Base-by-base conservation (phyloP, 2,888 invertebrate species). In the Muscina levida region DNA sequence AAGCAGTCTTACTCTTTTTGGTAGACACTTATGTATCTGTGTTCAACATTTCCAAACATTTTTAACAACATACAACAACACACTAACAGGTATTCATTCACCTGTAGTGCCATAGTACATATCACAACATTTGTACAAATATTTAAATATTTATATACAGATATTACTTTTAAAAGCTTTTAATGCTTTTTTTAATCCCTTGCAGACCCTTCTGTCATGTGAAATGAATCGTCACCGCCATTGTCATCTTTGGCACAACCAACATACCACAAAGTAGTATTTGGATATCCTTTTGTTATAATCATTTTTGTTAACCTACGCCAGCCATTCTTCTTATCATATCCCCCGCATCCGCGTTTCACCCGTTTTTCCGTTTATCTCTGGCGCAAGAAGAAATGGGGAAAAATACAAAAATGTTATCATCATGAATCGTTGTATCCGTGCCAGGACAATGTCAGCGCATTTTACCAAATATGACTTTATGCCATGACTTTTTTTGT, bases 381-480 rank as follows among this genome's bases (percentile, higher is more conserved):
- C 4, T 8, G 31, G 8, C 31, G 31, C 3, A 31, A 31, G 8
- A 31, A 31, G 31, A 8, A 8, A 8, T 31, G 4, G 31, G 8
- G 8, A 31, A 31, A 31, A 31, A 31, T 8, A 31, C 31, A 31
- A 8, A 31, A 31, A 13, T 51, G 10, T 31, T 72, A 72, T 73
- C 44, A 53, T 56, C 19, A 56, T 42, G 31, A 70, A 76, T 56
- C 56, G 42, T 77, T 72, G 66, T 77, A 72, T 15, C 65, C 42
- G 59, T 72, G 72, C 67, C 77, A 77, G 72, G 22, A 37, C 51
- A 72, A 39, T 67, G 66, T 77, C 77, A 72, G 66, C 77, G 56
- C 39, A 72, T 66, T 57, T 67, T 72, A 37, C 51, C 51, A 74
- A 66, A 46, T 15, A 46, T 46, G 15, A 6, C 53, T 56, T 71